Evolutionary conservation across 2,797 vertebrate genomes (phyloP).

Genomic region (Pteronotus mesoamericanus): DNA sequence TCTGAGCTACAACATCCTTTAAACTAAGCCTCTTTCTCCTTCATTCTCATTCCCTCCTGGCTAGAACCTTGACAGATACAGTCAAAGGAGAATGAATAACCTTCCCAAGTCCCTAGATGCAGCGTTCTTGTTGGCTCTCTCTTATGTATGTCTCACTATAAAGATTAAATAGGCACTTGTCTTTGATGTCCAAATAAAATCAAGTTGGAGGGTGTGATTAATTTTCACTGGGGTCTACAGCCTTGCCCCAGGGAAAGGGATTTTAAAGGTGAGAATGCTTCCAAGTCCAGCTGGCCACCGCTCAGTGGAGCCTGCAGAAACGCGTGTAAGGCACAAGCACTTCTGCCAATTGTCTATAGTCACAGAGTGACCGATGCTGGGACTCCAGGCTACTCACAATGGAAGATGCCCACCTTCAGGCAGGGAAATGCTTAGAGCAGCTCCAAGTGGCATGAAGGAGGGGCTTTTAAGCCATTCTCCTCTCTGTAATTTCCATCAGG

Average conservation of each 20-base stretch:
- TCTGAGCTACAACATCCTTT: background rate
- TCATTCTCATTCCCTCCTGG: background rate
- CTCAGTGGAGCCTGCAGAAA: background rate
- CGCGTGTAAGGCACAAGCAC: background rate
- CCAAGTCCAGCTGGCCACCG: background rate
- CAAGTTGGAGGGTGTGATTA: background rate
- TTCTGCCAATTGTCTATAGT: background rate
- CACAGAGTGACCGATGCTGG: background rate
- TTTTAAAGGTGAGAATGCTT: background rate
- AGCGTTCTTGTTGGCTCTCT: background rate
- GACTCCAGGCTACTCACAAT: background rate
- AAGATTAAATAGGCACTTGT: constrained; percentile 6
- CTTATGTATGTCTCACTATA: background rate
- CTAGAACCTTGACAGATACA: background rate
- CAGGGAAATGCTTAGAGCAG: no score
- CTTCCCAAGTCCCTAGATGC: background rate
- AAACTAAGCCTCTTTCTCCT: background rate
- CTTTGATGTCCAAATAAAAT: constrained; percentile 50
- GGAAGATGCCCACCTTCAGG: background rate
- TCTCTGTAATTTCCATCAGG: background rate
- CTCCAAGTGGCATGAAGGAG: background rate
- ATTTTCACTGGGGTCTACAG: background rate
- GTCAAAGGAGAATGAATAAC: background rate
- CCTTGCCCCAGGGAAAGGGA: background rate
- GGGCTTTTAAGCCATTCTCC: no score